Base-by-base conservation (phyloP, 2,113 vertebrate genomes). In the Plecturocebus donacophilus region DNA sequence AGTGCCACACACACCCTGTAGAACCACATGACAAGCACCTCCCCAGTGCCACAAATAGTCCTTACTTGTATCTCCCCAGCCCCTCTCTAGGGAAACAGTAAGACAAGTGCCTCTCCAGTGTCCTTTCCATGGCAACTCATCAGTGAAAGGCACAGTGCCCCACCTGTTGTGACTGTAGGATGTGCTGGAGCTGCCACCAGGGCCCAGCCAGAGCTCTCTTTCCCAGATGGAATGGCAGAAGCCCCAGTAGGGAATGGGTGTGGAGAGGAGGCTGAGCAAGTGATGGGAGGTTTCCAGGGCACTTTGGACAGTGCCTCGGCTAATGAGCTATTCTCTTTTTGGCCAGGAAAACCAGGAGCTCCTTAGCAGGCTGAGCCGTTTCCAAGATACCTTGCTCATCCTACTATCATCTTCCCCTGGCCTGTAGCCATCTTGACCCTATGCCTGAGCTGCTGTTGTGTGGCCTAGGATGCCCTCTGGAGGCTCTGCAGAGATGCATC, bases 391-490 rank as follows among this genome's bases (percentile, higher is more conserved):
- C 61, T 58, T 8, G 8, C 3, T 77, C 25, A 42, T 77, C 13
- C 75, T 30, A 64, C 32, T 35, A 25, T 6, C 42, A 49, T 61
- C 61, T 91, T 83, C 19, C 87, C 49, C 58, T 96, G 68, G 92
- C 92, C 95, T 88, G 32, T 87, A 64, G 49, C 92, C 81, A 96
- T 81, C 70, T 40, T 97, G 94, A 97, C 94, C 97, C 87, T 97
- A 81, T 58, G 90, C 66, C 89, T 94, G 30, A n/a, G 90, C 75
- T 87, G 54, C 66, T 68, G 95, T 95, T 94, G 84, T 93, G 86
- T 84, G 92, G 95, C 97, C 96, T 97, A 95, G 45, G 61, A 96
- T 97, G 97, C 97, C 97, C 98, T 97, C 98, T 97, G 97, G 96
- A 97, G 97, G 97, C 76, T 40, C 91, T 25, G 14, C 2, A 47